Percentiles rank a stretch among this genome's conserved stretches.
Conservation (phyloP, 2,113 vertebrate species). For the Verasper variegatus region DNA sequence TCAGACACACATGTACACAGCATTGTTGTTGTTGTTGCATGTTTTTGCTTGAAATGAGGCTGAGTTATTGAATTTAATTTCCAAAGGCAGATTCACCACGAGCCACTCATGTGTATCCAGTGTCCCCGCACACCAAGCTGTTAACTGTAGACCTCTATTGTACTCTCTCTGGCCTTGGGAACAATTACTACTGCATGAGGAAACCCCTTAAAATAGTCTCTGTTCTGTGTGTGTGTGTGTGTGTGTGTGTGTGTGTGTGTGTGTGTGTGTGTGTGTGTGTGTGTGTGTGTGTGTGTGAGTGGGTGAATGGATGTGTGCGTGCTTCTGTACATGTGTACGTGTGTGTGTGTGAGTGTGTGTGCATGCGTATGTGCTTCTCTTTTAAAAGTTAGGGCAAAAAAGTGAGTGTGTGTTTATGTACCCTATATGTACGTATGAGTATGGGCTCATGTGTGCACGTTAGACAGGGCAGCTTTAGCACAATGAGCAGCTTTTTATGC, state of each 20-base stretch:
- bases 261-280: background rate
- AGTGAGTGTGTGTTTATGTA: background rate
- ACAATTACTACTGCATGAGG: conserved; percentile 54
- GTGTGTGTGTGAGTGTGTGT: background rate
- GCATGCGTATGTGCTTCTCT: background rate
- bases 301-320: no score
- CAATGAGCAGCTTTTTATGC: conserved; percentile 13
- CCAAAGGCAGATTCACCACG: conserved; percentile 41
- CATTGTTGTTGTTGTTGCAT: background rate
- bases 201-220: conserved; percentile 51
- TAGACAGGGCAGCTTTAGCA: background rate
- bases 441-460: conserved; percentile 4
- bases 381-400: background rate
- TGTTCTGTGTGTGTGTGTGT: background rate
- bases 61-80: conserved; percentile 36
- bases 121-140: conserved; percentile 48
- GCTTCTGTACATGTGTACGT: no score
- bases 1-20: background rate
- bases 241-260: background rate
- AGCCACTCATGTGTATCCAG: conserved; percentile 30
- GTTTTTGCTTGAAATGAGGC: conserved; percentile 16
- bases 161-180: conserved; percentile 41
- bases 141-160: conserved; percentile 42
- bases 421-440: conserved; percentile 4
- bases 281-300: background rate